Evolutionary conservation across 1,140 invertebrate genomes (phyloP).

Genomic region (Drosophila persimilis): DNA sequence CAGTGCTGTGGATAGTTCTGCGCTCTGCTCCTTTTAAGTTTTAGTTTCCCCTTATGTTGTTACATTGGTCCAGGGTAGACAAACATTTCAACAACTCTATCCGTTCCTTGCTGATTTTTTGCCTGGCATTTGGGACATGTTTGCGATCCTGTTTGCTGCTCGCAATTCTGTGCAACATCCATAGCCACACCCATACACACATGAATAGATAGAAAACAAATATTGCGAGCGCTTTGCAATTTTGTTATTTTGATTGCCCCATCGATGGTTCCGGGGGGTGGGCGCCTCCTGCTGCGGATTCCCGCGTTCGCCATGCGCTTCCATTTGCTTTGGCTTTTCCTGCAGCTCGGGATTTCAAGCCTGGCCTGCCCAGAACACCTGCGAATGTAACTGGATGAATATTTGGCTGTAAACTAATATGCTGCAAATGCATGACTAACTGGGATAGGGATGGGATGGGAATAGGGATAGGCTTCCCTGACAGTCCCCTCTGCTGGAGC

Average conservation of each 20-base stretch:
- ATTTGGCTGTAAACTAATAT: constrained; percentile 48
- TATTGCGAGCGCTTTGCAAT: constrained; percentile 51
- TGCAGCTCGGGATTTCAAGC: constrained; percentile 14
- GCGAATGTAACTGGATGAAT: constrained; percentile 35
- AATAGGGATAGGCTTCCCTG: too few relatives aligned
- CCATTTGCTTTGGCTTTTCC: not conserved
- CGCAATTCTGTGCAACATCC: not conserved
- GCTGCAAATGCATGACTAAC: constrained; percentile 27
- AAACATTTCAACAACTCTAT: too few relatives aligned
- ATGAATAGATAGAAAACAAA: constrained; percentile 43
- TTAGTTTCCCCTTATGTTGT: too few relatives aligned
- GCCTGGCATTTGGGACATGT: too few relatives aligned
- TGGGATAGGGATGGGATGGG: not conserved
- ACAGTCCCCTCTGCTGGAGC: not conserved
- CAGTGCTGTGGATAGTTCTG: too few relatives aligned
- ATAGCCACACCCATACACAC: constrained; percentile 2
- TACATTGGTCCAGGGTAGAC: too few relatives aligned
- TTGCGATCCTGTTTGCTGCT: too few relatives aligned
- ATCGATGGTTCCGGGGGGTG: too few relatives aligned
- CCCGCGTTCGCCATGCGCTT: constrained; percentile 6
- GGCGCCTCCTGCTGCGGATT: constrained; percentile 9
- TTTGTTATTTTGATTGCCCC: constrained; percentile 66
- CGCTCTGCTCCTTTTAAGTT: too few relatives aligned
- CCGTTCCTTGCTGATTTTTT: too few relatives aligned
- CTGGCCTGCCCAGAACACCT: constrained; percentile 9